Evolutionary conservation across 1,140 invertebrate genomes (phyloP).

Genomic region (Andricus grossulariae): DNA sequence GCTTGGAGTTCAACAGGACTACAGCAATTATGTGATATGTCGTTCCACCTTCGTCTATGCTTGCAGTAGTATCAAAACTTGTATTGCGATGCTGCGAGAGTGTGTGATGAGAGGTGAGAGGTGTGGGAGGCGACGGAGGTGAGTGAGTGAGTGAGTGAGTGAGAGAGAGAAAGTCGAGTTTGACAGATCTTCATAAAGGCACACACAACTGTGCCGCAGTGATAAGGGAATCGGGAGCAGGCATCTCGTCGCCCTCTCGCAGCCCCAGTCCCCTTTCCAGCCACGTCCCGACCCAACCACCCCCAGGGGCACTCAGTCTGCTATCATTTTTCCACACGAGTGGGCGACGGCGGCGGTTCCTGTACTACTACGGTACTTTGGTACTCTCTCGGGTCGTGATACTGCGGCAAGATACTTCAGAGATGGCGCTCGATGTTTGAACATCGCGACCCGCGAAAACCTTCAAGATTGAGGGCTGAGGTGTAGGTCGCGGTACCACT

Average conservation of each 20-base stretch:
- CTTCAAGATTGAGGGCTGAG: neutral
- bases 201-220: conserved; percentile 65
- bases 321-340: conserved; percentile 74
- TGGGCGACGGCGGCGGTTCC: conserved; percentile 59
- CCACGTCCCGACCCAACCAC: conserved; percentile 34
- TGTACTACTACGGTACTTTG: conserved; percentile 55
- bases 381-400: conserved; percentile 50
- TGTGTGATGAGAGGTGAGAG: conserved; percentile 27
- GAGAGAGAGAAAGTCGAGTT: conserved; percentile 58
- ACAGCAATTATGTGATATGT: conserved; percentile 18
- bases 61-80: conserved; percentile 20
- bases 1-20: conserved; percentile 11
- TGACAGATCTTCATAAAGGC: conserved; percentile 72
- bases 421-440: conserved; percentile 37
- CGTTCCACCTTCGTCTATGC: conserved; percentile 14
- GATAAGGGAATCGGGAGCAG: conserved; percentile 66
- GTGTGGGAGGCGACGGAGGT: conserved; percentile 32
- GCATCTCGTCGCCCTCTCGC: conserved; percentile 59
- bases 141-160: conserved; percentile 39
- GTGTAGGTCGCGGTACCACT: too few species aligned
- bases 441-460: conserved; percentile 11
- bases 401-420: conserved; percentile 46
- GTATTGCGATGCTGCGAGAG: conserved; percentile 6
- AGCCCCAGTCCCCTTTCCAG: conserved; percentile 37
- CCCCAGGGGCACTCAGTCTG: conserved; percentile 60